Evolutionary conservation across 2,888 invertebrate species (phyloP).

Genomic region (Acleris literana): DNA sequence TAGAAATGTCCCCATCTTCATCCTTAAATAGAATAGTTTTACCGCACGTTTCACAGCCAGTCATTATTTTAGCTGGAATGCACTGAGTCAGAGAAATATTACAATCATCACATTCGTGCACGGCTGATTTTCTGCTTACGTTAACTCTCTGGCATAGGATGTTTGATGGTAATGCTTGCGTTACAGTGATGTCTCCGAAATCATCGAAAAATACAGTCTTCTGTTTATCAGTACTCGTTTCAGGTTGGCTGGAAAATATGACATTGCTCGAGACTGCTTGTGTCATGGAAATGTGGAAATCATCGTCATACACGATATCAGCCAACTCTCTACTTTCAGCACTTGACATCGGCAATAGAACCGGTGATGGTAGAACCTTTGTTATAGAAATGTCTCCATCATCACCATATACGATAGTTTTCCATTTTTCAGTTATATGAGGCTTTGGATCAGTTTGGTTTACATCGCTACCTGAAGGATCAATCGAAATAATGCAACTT

Average conservation of each 20-base stretch:
- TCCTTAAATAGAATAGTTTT: slow-evolving; percentile 38
- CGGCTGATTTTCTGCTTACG: slow-evolving; percentile 38
- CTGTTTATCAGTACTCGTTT: background rate
- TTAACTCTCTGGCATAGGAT: slow-evolving; percentile 17
- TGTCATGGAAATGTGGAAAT: slow-evolving; percentile 12
- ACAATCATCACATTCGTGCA: slow-evolving; percentile 21
- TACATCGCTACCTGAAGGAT: slow-evolving; percentile 42
- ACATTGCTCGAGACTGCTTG: slow-evolving; percentile 5
- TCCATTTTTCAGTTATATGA: slow-evolving; percentile 39
- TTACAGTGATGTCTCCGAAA: slow-evolving; percentile 22
- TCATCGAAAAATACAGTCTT: slow-evolving; percentile 14
- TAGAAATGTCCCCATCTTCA: slow-evolving; percentile 42
- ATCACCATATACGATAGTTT: slow-evolving; percentile 47
- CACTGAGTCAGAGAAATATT: slow-evolving; percentile 46
- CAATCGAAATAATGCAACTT: slow-evolving; percentile 38
- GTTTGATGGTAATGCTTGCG: slow-evolving; percentile 40
- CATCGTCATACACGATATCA: background rate
- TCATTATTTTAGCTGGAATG: slow-evolving; percentile 40
- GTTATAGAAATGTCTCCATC: slow-evolving; percentile 50
- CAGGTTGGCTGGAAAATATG: background rate
- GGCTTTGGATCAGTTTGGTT: slow-evolving; percentile 27
- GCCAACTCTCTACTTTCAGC: background rate
- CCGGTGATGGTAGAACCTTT: slow-evolving; percentile 42
- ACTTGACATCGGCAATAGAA: slow-evolving; percentile 2
- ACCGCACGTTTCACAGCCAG: background rate